These are phyloP conservation scores for Sebastes fasciatus DNA, from an alignment of 2,113 vertebrate species.

Conservation along the genomic window DNA sequence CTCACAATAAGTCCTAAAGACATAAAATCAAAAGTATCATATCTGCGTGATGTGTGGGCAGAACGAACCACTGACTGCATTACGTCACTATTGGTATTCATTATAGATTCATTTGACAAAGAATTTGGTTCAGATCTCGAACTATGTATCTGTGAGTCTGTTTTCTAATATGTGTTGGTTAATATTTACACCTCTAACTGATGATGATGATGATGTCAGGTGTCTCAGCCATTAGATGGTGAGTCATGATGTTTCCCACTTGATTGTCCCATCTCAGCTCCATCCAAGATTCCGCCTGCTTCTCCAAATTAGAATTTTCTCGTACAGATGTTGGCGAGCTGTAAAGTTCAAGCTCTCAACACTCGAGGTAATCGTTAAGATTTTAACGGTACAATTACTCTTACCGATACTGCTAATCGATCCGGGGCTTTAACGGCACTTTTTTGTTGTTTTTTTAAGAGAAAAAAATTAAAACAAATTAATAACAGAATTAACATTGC, in stretches of 20 bases:
- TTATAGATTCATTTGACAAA: background rate
- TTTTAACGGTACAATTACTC: too few species aligned
- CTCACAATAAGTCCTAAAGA: background rate
- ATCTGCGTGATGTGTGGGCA: background rate
- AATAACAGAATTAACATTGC: too few species aligned
- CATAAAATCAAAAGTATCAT: background rate
- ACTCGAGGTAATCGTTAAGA: too few species aligned
- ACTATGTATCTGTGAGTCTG: background rate
- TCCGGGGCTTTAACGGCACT: too few species aligned
- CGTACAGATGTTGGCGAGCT: too few species aligned
- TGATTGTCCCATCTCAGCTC: background rate
- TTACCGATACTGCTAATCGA: too few species aligned
- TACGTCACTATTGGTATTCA: background rate
- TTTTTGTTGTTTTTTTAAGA: too few species aligned
- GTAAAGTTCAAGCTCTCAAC: too few species aligned
- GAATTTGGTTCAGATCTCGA: background rate
- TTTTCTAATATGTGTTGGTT: background rate
- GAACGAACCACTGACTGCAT: background rate
- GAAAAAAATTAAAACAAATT: too few species aligned
- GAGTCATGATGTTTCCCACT: background rate
- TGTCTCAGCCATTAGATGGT: background rate
- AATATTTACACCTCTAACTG: background rate
- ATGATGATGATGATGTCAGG: background rate
- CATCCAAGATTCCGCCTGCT: background rate
- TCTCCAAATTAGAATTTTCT: background rate